Evolutionary conservation across 2,888 invertebrate genomes (phyloP).

Genomic region (Agrotis segetum): DNA sequence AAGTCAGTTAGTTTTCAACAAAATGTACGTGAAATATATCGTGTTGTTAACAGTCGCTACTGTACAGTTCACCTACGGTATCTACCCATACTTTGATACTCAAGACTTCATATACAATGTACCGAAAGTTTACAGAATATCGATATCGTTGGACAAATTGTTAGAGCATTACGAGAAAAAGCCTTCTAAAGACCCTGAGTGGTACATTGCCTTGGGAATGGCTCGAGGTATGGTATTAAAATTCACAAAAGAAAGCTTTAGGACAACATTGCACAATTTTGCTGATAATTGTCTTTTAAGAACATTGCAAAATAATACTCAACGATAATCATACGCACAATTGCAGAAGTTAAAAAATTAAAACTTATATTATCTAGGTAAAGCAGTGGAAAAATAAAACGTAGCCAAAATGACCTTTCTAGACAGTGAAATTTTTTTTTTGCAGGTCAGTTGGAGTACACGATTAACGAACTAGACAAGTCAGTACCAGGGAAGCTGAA

Average conservation of each 20-base stretch:
- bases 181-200: slow-evolving; percentile 88
- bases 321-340: slow-evolving; percentile 26
- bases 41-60: slow-evolving; percentile 70
- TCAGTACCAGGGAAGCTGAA: slow-evolving; percentile 84
- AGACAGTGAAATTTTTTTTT: slow-evolving; percentile 24
- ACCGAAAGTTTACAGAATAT: slow-evolving; percentile 87
- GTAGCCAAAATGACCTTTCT: slow-evolving; percentile 1
- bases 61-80: slow-evolving; percentile 68
- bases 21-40: slow-evolving; percentile 80
- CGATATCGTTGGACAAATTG: slow-evolving; percentile 84
- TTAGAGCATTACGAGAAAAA: slow-evolving; percentile 86
- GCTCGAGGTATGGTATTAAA: slow-evolving; percentile 79
- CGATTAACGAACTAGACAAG: slow-evolving; percentile 86
- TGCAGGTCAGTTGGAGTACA: slow-evolving; percentile 86
- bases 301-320: slow-evolving; percentile 11
- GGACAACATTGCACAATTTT: neutral
- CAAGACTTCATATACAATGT: slow-evolving; percentile 89
- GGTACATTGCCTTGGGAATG: slow-evolving; percentile 83
- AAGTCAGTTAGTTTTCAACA: slow-evolving; percentile 73
- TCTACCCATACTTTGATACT: slow-evolving; percentile 88
- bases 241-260: slow-evolving; percentile 5
- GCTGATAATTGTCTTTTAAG: slow-evolving; percentile 11
- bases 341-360: slow-evolving; percentile 9
- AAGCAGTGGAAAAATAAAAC: slow-evolving; percentile 20
- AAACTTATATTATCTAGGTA: slow-evolving; percentile 41